Evolutionary conservation across 2,888 invertebrate species (phyloP), one percentile per base, ranked within the genome.

Genomic region (Eupithecia vulgata): DNA sequence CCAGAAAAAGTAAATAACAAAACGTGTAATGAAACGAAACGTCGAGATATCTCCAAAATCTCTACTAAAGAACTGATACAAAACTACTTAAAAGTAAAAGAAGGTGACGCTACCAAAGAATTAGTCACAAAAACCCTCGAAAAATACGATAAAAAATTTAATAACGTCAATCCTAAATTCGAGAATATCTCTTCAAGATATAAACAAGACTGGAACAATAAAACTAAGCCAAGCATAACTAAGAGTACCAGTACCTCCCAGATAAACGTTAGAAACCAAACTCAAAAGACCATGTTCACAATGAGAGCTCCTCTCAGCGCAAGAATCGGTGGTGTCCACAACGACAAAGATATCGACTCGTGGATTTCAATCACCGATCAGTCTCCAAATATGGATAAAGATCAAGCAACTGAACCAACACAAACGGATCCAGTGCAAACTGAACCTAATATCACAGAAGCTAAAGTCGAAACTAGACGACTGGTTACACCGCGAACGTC

Each of bases 321-420:
- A 67, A 89, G 94, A 79, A 88, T 93, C 70, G 92, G 92, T 65
- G 84, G 88, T 48, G 91, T 94, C 3, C 88, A 93, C 73, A 90
- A 91, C 65, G 94, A 95, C 68, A 93, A 90, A 85, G 95, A 95
- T 74, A 85, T 95, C 42, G 94, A 93, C 78, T 94, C 95, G 0
- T 95, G 95, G 95, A 93, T 95, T 91, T 94, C 94, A 1, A 78
- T 94, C 17, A 87, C 92, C 5, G 89, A 88, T n/a, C 87, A 91
- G 17, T 90, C 93, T 10, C 93, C 95, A 78, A 66, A 85, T 40
- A 71, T 87, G 25, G 89, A 91, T 57, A 77, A 85, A 70, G 82
- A 84, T 71, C 73, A 21, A 25, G 21, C 67, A 6, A 6, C 76
- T 7, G 79, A 81, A 17, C 52, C 76, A 42, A 62, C 64, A 8